Conservation (phyloP, 2,888 invertebrate species). For the Ellobium chinense region DNA sequence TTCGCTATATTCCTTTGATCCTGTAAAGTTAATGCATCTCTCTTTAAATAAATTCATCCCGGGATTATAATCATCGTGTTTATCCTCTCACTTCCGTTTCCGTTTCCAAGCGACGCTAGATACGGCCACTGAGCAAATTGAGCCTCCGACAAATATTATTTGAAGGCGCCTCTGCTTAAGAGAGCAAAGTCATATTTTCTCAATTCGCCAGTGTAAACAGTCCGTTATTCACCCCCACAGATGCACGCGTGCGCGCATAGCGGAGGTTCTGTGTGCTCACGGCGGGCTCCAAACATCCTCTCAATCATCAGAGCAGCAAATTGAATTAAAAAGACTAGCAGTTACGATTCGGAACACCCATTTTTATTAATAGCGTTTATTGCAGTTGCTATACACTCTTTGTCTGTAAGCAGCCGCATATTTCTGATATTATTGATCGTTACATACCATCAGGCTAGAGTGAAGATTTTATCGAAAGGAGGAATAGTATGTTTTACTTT, state of each 20-base stretch:
- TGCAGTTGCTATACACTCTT: not conserved
- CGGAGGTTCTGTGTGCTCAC: not conserved
- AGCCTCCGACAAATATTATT: slow-evolving; percentile 16
- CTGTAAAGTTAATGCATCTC: no score
- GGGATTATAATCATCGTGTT: no score
- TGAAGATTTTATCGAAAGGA: no score
- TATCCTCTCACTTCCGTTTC: no score
- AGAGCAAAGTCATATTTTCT: slow-evolving; percentile 28
- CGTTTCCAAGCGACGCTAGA: not conserved
- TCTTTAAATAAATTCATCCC: no score
- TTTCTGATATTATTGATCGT: no score
- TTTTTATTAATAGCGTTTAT: not conserved
- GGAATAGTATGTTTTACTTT: no score
- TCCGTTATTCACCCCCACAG: not conserved
- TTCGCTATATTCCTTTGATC: no score
- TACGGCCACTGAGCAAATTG: slow-evolving; percentile 27
- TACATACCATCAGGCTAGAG: no score
- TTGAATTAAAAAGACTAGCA: not conserved
- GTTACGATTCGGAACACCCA: not conserved
- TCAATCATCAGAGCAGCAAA: not conserved
- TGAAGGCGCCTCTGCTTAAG: slow-evolving; percentile 16
- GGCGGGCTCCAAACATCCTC: not conserved
- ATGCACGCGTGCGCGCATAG: slow-evolving; percentile 11
- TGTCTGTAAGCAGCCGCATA: no score
- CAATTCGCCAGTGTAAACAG: slow-evolving; percentile 7